Evolutionary conservation across 2,797 vertebrate species (phyloP).

Genomic region (Platyrinchus mystaceus): DNA sequence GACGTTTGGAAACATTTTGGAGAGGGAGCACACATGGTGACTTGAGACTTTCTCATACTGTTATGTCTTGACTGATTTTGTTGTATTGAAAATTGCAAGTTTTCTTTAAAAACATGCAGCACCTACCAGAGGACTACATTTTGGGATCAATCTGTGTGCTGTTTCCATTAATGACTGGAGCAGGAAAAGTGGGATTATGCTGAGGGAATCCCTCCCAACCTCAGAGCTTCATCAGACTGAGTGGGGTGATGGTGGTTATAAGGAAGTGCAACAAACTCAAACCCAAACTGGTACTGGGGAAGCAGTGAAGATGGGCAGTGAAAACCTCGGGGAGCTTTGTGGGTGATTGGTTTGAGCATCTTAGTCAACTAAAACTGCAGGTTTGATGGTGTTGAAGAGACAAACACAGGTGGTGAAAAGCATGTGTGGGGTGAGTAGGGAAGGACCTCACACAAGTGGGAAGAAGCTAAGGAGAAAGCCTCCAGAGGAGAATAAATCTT

Average conservation of each 20-base stretch:
- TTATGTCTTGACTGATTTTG: neutral
- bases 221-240: neutral
- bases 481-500: neutral
- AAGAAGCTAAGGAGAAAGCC: neutral
- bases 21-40: rapidly evolving
- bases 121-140: neutral
- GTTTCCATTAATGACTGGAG: neutral
- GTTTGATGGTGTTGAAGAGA: neutral
- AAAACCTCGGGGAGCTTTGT: rapidly evolving
- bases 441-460: neutral
- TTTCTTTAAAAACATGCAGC: neutral
- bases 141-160: neutral
- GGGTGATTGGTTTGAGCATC: neutral
- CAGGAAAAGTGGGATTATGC: neutral
- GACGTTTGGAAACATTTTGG: neutral
- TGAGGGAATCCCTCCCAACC: neutral
- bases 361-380: neutral
- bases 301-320: neutral
- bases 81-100: neutral
- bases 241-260: rapidly evolving
- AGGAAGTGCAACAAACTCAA: neutral
- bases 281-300: rapidly evolving
- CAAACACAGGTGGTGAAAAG: neutral
- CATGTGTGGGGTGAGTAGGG: neutral
- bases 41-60: neutral